Conservation (phyloP, 2,113 vertebrate species). For the Rhinolophus sinicus region DNA sequence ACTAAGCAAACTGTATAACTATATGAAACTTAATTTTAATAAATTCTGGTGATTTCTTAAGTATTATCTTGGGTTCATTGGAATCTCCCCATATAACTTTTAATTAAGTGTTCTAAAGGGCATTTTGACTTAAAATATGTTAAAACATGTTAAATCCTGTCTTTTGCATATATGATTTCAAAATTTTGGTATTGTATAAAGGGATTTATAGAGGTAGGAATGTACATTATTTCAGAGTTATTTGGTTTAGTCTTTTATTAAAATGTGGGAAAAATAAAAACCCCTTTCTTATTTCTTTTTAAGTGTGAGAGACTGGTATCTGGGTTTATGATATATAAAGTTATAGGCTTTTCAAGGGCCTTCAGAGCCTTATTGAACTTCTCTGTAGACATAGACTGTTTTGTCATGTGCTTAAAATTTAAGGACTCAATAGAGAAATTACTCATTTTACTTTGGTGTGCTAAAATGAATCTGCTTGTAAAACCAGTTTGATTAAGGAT, state of each 20-base stretch:
- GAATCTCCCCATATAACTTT: neutral
- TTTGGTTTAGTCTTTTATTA: neutral
- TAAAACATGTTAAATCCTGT: neutral
- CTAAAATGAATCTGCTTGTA: constrained; percentile 23
- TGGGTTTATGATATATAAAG: neutral
- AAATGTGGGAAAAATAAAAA: constrained; percentile 1
- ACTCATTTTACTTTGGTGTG: neutral
- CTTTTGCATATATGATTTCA: neutral
- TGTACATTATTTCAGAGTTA: constrained; percentile 8
- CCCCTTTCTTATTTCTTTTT: neutral
- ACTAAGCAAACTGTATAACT: neutral
- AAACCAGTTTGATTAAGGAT: constrained; percentile 47
- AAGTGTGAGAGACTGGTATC: neutral
- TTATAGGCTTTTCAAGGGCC: neutral
- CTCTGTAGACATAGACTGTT: constrained; percentile 9
- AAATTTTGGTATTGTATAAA: neutral
- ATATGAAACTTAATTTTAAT: neutral
- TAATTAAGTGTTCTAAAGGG: neutral
- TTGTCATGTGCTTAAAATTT: constrained; percentile 45
- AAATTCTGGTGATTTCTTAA: neutral
- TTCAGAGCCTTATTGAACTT: neutral
- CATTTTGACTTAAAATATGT: constrained; percentile 1
- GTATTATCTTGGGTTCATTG: neutral
- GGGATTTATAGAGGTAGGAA: neutral
- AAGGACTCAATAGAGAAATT: neutral